Base-by-base conservation (phyloP, 2,797 vertebrate genomes). In the Pelodytes ibericus region DNA sequence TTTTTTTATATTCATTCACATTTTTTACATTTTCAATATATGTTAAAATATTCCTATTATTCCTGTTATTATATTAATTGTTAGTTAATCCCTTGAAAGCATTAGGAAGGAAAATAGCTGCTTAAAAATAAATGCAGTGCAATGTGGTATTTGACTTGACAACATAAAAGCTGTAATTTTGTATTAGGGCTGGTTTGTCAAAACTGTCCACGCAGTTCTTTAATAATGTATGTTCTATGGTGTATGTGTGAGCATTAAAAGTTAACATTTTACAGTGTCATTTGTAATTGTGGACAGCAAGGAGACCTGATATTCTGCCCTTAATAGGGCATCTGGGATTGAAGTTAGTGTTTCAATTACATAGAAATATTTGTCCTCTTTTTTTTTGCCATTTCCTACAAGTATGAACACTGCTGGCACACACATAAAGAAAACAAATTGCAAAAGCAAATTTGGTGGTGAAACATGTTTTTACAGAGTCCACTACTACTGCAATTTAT, bases 261-360 rank as follows among this genome's bases (percentile, higher is more conserved):
- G 75, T 72, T 72, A 66, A 26, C 61, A 77, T 77, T 77, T 77
- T 77, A 77, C 69, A 24, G 56, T 66, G 69, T 72, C 61, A 72
- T 77, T 72, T 77, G 75, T 77, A 77, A 72, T 63, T 72, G 69
- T 72, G 62, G 69, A 72, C 69, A 77, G 75, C 75, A 53, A 64
- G 22, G 66, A 62, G 75, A 77, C 75, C 47, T 47, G 64, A 33
- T 67, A 66, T 72, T 77, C 41, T 53, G 36, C 62, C 57, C 53
- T 71, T 77, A 72, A 72, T 72, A 67, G 53, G 69, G 25, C 75
- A 72, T 77, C 68, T 72, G 75, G 69, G 75, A 61, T 72, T 77
- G 61, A 77, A 77, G 75, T 77, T 77, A 72, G 75, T 66, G 62
- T 77, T 77, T 70, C 75, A 77, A 77, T 77, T 77, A 77, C 69